phyloP scores from a whole-genome alignment of 2,113 vertebrate genomes.

The Takifugu flavidus region DNA sequence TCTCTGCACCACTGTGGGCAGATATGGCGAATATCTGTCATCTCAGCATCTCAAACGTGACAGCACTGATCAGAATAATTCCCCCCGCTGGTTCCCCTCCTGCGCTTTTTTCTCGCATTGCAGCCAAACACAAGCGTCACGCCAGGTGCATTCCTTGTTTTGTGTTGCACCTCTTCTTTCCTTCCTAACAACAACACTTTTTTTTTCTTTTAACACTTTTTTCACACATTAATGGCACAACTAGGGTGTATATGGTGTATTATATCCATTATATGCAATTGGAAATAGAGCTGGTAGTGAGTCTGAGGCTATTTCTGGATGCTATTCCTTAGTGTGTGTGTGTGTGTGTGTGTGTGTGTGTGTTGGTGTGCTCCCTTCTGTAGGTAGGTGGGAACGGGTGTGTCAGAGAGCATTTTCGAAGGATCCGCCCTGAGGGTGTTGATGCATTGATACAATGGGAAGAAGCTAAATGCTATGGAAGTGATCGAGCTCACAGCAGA shows the following conservation, averaged over 20 bases:
- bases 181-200: slow-evolving; percentile 44
- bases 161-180: slow-evolving; percentile 24
- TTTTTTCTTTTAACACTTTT: slow-evolving; percentile 24
- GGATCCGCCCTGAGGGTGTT: slow-evolving; percentile 59
- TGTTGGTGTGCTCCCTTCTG: background rate
- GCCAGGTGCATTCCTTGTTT: slow-evolving; percentile 33
- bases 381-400: slow-evolving; percentile 37
- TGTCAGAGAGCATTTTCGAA: slow-evolving; percentile 68
- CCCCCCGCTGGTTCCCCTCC: slow-evolving; percentile 38
- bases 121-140: slow-evolving; percentile 22
- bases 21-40: slow-evolving; percentile 63
- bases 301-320: slow-evolving; percentile 44
- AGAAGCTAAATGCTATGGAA: slow-evolving; percentile 47
- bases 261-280: slow-evolving; percentile 31
- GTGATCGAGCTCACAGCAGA: slow-evolving; percentile 59
- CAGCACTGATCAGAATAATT: slow-evolving; percentile 60
- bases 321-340: slow-evolving; percentile 16
- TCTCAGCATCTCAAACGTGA: slow-evolving; percentile 66
- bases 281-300: slow-evolving; percentile 36
- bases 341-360: slow-evolving; percentile 26
- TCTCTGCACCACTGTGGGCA: slow-evolving; percentile 52
- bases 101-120: background rate
- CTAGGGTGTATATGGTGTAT: slow-evolving; percentile 37
- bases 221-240: slow-evolving; percentile 49
- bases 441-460: slow-evolving; percentile 51